Evolutionary conservation across 2,888 invertebrate species (phyloP).

Genomic region (Gymnocheta viridis): DNA sequence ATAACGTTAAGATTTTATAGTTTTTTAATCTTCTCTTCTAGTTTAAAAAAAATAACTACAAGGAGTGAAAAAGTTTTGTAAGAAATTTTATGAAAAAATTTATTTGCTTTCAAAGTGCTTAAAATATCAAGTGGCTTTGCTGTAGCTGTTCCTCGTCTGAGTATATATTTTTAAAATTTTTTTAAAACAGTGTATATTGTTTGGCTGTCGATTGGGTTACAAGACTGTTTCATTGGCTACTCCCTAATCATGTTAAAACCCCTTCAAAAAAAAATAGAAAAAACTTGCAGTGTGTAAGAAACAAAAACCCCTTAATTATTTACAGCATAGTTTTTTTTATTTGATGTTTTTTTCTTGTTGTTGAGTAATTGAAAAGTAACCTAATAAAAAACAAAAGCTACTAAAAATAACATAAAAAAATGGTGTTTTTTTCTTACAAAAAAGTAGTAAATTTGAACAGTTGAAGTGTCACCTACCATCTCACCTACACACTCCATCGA

Average conservation of each 20-base stretch:
- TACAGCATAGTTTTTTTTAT: slow-evolving; percentile 15
- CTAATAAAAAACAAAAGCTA: no score
- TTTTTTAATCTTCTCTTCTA: neutral
- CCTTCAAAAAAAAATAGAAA: neutral
- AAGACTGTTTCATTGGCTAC: slow-evolving; percentile 57
- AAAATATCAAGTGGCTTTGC: neutral
- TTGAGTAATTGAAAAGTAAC: slow-evolving; percentile 28
- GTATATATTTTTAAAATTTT: slow-evolving; percentile 20
- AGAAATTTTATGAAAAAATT: neutral
- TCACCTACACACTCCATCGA: neutral
- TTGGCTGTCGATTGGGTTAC: slow-evolving; percentile 55
- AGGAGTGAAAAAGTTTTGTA: neutral
- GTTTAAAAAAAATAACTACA: neutral
- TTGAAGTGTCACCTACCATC: slow-evolving; percentile 48
- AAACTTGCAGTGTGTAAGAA: neutral
- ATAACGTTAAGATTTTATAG: neutral
- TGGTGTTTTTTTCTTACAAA: neutral
- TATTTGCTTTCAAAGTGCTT: neutral
- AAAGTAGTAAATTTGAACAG: slow-evolving; percentile 41
- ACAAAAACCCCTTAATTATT: slow-evolving; percentile 45
- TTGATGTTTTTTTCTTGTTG: neutral
- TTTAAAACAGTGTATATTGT: slow-evolving; percentile 12
- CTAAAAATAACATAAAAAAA: neutral
- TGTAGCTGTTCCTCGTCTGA: neutral
- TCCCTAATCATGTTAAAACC: slow-evolving; percentile 60